Conservation (phyloP, 1,140 invertebrate genomes). For the Whitmania pigra region DNA sequence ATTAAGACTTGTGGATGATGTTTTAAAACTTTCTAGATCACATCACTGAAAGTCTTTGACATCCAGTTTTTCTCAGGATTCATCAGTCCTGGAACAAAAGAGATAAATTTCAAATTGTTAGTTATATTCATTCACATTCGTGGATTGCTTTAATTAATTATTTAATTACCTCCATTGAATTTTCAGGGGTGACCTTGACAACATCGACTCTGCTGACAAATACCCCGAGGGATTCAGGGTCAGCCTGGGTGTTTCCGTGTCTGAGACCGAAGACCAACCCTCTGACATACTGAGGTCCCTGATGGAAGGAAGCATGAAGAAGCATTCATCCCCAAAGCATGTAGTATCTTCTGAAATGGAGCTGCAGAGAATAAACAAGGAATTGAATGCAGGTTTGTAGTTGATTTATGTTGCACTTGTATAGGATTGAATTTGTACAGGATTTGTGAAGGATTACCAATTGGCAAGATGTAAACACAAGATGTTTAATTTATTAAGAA, state of each 20-base stretch:
- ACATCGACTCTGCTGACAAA: conserved; percentile 62
- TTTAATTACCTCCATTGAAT: conserved; percentile 26
- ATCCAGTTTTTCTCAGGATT: conserved; percentile 79
- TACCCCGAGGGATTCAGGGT: conserved; percentile 63
- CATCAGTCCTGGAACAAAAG: conserved; percentile 53
- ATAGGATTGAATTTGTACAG: too few relatives aligned
- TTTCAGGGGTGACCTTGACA: conserved; percentile 62
- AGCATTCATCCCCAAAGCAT: too few relatives aligned
- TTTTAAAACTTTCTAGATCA: conserved; percentile 42
- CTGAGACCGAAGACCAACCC: conserved; percentile 46
- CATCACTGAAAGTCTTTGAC: conserved; percentile 73
- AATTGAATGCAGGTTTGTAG: too few relatives aligned
- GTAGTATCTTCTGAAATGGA: too few relatives aligned
- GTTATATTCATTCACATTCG: background rate
- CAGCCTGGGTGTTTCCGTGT: conserved; percentile 58
- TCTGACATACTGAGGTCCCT: too few relatives aligned
- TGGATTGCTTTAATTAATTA: background rate
- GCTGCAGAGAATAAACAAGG: too few relatives aligned
- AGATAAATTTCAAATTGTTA: background rate
- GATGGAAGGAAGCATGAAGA: too few relatives aligned
- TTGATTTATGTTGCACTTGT: too few relatives aligned
- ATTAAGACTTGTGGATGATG: background rate
- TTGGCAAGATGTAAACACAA: too few relatives aligned
- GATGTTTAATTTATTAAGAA: too few relatives aligned
- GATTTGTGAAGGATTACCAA: too few relatives aligned